Percentiles rank a stretch among this genome's conserved stretches.
Evolutionary conservation across 2,113 vertebrate genomes (phyloP).

Genomic region (Suncus etruscus): DNA sequence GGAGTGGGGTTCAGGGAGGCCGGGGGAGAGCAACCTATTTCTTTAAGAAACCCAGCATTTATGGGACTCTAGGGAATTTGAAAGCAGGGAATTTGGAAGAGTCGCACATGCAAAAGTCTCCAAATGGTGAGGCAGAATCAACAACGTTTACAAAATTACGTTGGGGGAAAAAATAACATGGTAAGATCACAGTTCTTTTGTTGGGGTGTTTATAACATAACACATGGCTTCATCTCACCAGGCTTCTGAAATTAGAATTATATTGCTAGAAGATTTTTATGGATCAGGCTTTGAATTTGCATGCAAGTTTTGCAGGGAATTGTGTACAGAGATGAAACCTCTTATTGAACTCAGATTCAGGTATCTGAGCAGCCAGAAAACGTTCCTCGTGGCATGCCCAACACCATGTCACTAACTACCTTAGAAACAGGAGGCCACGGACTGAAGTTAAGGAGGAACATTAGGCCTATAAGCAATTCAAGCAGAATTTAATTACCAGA

Average conservation of each 20-base stretch:
- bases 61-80: conserved; percentile 74
- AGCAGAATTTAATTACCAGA: conserved; percentile 88
- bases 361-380: conserved; percentile 73
- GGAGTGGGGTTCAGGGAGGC: conserved; percentile 2
- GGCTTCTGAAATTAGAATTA: conserved; percentile 74
- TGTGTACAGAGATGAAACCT: conserved; percentile 69
- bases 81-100: conserved; percentile 81
- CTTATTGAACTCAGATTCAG: conserved; percentile 74
- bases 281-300: conserved; percentile 73
- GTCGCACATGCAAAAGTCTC: conserved; percentile 76
- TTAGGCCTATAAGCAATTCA: conserved; percentile 85
- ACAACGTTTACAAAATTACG: conserved; percentile 81
- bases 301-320: conserved; percentile 69
- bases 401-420: conserved; percentile 78
- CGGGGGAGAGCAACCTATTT: conserved; percentile 67
- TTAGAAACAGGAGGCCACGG: conserved; percentile 79
- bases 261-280: conserved; percentile 75
- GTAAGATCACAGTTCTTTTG: conserved; percentile 76
- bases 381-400: conserved; percentile 42
- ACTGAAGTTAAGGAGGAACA: conserved; percentile 79
- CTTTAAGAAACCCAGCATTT: conserved; percentile 81
- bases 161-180: conserved; percentile 64
- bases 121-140: conserved; percentile 79
- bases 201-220: conserved; percentile 77
- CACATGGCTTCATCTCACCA: conserved; percentile 79